phyloP scores from a whole-genome alignment of 1,140 invertebrate species.

The Macrotrachela quadricornifera region DNA sequence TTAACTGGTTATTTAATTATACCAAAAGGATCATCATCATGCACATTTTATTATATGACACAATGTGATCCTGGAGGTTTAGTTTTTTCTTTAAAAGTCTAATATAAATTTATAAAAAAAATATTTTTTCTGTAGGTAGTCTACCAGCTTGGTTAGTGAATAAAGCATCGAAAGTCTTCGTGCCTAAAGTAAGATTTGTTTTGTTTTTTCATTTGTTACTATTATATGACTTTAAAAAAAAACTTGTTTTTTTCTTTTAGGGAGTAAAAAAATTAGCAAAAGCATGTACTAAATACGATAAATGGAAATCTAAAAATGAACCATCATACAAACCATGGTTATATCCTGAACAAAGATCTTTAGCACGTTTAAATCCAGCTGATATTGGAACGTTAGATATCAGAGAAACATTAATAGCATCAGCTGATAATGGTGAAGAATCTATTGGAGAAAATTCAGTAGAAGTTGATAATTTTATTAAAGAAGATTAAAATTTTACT shows the following conservation, averaged over 20 bases:
- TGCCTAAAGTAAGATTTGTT: constrained; percentile 51
- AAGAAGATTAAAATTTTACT: neutral
- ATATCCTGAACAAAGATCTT: constrained; percentile 51
- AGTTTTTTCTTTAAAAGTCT: too few species aligned
- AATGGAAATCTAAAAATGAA: constrained; percentile 53
- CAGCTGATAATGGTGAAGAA: neutral
- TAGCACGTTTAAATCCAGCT: constrained; percentile 26
- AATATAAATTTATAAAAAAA: too few species aligned
- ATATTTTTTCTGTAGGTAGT: constrained; percentile 31
- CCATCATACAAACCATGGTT: constrained; percentile 62
- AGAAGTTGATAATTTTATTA: neutral
- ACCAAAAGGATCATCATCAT: constrained; percentile 34
- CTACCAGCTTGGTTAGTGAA: constrained; percentile 70
- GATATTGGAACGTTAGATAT: constrained; percentile 17
- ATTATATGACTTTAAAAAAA: too few species aligned
- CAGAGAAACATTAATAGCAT: constrained; percentile 14
- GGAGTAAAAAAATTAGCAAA: constrained; percentile 39
- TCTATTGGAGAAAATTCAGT: constrained; percentile 11
- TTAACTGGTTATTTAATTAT: constrained; percentile 44
- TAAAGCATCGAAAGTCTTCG: constrained; percentile 60
- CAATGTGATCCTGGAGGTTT: constrained; percentile 56
- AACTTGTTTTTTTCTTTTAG: neutral
- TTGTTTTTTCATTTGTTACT: too few species aligned
- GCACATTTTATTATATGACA: constrained; percentile 57
- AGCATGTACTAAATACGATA: constrained; percentile 48